Percentiles rank a stretch among this genome's conserved stretches.
These are phyloP conservation scores for Platysteira castanea DNA, from an alignment of 2,113 vertebrate genomes.

Conservation along the genomic window DNA sequence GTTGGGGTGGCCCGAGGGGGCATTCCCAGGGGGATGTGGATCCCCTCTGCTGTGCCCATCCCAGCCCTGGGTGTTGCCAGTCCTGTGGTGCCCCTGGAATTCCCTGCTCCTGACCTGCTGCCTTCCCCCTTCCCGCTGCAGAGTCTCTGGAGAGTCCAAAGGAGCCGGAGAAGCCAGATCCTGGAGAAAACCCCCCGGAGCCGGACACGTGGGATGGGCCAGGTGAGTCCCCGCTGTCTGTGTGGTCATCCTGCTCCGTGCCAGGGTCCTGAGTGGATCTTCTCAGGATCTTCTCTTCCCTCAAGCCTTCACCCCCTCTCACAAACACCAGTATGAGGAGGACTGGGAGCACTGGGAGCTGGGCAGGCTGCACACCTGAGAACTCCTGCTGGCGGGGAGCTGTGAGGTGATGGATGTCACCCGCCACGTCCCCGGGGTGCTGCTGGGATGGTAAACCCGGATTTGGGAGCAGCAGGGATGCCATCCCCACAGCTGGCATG, in stretches of 20 bases:
- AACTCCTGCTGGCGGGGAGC: neutral
- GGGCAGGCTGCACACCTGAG: neutral
- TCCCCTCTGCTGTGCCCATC: accelerated
- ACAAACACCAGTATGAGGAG: neutral
- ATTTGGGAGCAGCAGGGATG: neutral
- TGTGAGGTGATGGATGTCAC: neutral
- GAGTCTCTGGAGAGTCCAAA: conserved; percentile 30
- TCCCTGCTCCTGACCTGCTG: neutral
- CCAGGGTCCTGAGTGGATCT: neutral
- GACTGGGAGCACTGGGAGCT: neutral
- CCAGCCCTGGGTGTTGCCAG: accelerated
- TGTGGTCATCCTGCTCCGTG: accelerated
- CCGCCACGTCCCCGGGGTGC: accelerated
- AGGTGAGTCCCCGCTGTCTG: conserved; percentile 66
- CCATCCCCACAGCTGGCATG: neutral
- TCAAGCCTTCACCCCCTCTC: accelerated
- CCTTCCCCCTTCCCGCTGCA: conserved; percentile 16
- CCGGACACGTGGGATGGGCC: conserved; percentile 78
- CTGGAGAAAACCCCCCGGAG: conserved; percentile 38
- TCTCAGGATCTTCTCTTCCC: too few species aligned
- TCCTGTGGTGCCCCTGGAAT: neutral
- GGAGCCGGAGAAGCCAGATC: conserved; percentile 52
- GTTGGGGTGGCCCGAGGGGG: neutral
- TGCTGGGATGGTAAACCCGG: neutral
- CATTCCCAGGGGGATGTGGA: accelerated